Evolutionary conservation across 2,888 invertebrate genomes (phyloP).

Genomic region (Steinernema carpocapsae): DNA sequence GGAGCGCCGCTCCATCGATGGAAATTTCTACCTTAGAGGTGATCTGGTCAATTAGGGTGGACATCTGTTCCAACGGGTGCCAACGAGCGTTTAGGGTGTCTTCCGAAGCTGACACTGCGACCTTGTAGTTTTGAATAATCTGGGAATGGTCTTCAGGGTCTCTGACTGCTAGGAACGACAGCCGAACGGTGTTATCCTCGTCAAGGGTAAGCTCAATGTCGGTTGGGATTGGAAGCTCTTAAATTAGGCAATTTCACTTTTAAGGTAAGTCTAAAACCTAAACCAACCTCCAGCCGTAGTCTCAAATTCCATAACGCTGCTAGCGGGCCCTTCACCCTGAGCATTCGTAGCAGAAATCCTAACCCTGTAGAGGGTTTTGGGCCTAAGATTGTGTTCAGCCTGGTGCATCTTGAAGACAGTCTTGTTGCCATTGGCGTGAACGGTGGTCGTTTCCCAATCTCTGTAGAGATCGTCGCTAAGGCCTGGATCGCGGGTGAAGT

Average conservation of each 20-base stretch:
- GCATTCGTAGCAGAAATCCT: constrained; percentile 48
- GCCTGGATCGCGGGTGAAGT: constrained; percentile 52
- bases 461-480: constrained; percentile 48
- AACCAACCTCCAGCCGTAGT: constrained; percentile 47
- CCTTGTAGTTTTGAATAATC: constrained; percentile 48
- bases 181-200: constrained; percentile 50
- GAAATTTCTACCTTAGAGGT: constrained; percentile 45
- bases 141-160: constrained; percentile 54
- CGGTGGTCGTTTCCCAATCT: constrained; percentile 48
- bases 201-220: constrained; percentile 47
- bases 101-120: constrained; percentile 48
- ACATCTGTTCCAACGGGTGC: constrained; percentile 38
- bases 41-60: constrained; percentile 44
- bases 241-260: not conserved
- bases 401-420: constrained; percentile 35
- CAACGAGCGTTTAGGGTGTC: constrained; percentile 47
- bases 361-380: constrained; percentile 54
- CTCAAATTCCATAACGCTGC: constrained; percentile 51
- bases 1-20: constrained; percentile 45
- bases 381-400: constrained; percentile 46
- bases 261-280: not conserved
- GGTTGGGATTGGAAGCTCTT: constrained; percentile 54
- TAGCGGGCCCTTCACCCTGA: constrained; percentile 50
- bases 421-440: constrained; percentile 35
- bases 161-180: constrained; percentile 49